These are phyloP conservation scores for Anguilla rostrata DNA, from an alignment of 2,113 vertebrate species.

Conservation along the genomic window DNA sequence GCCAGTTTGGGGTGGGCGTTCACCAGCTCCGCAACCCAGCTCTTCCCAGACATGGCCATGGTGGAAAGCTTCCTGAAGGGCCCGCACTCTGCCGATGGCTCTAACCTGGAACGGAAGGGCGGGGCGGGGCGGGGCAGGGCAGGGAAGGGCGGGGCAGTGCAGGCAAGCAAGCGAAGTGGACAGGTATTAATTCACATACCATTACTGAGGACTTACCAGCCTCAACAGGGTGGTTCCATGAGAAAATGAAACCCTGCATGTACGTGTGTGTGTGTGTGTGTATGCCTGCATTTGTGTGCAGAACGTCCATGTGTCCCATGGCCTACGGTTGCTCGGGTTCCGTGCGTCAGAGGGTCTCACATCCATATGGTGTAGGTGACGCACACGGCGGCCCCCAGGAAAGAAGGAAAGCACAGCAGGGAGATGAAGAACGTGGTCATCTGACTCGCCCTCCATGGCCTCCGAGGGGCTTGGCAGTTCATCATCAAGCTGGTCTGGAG, in stretches of 20 bases:
- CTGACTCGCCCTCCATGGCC: slow-evolving; percentile 77
- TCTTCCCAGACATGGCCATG: slow-evolving; percentile 79
- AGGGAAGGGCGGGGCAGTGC: background rate
- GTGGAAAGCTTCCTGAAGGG: slow-evolving; percentile 78
- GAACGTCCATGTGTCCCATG: background rate
- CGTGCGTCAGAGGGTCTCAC: slow-evolving; percentile 64
- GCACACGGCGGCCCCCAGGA: slow-evolving; percentile 71
- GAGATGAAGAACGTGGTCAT: slow-evolving; percentile 79
- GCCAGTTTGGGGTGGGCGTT: slow-evolving; percentile 58
- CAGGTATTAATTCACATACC: background rate
- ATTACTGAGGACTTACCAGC: background rate
- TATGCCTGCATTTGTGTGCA: no score
- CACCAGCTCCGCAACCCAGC: slow-evolving; percentile 74
- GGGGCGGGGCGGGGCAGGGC: background rate
- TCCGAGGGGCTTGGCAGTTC: slow-evolving; percentile 80
- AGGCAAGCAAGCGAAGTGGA: background rate
- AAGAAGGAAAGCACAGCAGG: slow-evolving; percentile 82
- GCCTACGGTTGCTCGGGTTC: background rate
- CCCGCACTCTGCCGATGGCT: slow-evolving; percentile 78
- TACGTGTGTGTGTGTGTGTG: background rate
- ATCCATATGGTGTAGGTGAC: slow-evolving; percentile 76
- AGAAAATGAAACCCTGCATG: background rate
- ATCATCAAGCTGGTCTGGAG: slow-evolving; percentile 75
- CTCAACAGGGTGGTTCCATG: background rate
- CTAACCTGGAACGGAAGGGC: slow-evolving; percentile 63